A percentile compares a stretch with the other conserved stretches of the same genome.
Evolutionary conservation across 2,113 vertebrate species (phyloP).

Genomic region (Terrapene triunguis): DNA sequence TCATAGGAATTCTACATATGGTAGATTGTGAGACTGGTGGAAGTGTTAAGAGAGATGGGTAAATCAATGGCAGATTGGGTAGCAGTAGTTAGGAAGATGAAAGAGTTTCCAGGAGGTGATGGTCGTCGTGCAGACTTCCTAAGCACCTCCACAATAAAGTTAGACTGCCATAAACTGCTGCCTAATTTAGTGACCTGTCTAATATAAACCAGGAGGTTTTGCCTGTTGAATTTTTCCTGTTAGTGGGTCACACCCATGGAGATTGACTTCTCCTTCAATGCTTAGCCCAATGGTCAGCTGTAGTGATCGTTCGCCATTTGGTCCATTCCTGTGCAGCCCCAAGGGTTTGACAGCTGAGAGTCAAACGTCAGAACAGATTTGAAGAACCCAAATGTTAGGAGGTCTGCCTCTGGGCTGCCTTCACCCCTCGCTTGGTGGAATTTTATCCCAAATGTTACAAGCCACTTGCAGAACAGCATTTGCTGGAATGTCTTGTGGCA

Average conservation of each 20-base stretch:
- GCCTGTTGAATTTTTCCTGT: too few species aligned
- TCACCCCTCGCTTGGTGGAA: too few species aligned
- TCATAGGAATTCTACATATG: background rate
- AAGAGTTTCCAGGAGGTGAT: background rate
- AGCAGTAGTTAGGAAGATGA: background rate
- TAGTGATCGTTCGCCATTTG: too few species aligned
- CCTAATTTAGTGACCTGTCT: background rate
- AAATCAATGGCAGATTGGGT: background rate
- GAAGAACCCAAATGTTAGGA: too few species aligned
- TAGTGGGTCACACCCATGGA: background rate
- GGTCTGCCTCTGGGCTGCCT: too few species aligned
- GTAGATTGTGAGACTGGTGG: background rate
- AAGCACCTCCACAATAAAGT: background rate
- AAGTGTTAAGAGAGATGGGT: background rate
- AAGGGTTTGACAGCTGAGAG: too few species aligned
- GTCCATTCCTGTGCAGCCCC: too few species aligned
- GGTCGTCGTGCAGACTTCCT: background rate
- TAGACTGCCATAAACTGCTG: background rate
- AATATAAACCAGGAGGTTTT: background rate
- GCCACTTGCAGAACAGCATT: too few species aligned
- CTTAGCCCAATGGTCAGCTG: too few species aligned
- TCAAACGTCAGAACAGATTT: too few species aligned
- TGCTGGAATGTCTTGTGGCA: too few species aligned
- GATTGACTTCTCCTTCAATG: background rate
- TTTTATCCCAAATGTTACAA: too few species aligned